Evolutionary conservation across 1,140 invertebrate species (phyloP).

Genomic region (Ooceraea biroi): DNA sequence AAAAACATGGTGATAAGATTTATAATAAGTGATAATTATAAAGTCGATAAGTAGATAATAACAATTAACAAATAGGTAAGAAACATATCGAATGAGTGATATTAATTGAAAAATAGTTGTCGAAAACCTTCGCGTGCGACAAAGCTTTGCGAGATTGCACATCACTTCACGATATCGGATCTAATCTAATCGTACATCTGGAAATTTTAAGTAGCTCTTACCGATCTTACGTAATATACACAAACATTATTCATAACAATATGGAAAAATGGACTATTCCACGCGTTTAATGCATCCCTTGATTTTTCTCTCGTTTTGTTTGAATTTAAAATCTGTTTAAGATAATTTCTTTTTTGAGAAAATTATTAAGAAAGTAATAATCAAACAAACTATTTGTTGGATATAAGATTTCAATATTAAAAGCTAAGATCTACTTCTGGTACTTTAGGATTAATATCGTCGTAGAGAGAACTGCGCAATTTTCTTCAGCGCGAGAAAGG

Average conservation of each 20-base stretch:
- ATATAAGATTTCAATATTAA: neutral
- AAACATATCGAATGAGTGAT: neutral
- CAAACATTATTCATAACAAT: neutral
- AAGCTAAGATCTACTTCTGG: neutral
- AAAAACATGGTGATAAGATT: conserved; percentile 2
- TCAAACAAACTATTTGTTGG: neutral
- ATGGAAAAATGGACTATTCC: neutral
- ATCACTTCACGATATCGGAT: neutral
- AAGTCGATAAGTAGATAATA: conserved; percentile 5
- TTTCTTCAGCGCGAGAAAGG: conserved; percentile 42
- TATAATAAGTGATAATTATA: neutral
- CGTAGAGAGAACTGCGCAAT: conserved; percentile 71
- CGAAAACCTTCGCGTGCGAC: neutral
- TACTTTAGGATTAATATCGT: conserved; percentile 17
- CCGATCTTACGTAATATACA: conserved; percentile 38
- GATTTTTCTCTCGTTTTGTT: neutral
- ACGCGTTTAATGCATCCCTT: neutral
- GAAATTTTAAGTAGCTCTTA: conserved; percentile 20
- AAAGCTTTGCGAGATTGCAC: neutral
- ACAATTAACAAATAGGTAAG: conserved; percentile 21
- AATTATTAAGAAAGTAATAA: neutral
- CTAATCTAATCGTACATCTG: conserved; percentile 28
- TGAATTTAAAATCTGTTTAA: neutral
- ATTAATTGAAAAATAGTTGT: conserved; percentile 7
- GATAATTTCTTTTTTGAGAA: neutral